phyloP scores from a whole-genome alignment of 2,888 invertebrate genomes.

The Automeris io region DNA sequence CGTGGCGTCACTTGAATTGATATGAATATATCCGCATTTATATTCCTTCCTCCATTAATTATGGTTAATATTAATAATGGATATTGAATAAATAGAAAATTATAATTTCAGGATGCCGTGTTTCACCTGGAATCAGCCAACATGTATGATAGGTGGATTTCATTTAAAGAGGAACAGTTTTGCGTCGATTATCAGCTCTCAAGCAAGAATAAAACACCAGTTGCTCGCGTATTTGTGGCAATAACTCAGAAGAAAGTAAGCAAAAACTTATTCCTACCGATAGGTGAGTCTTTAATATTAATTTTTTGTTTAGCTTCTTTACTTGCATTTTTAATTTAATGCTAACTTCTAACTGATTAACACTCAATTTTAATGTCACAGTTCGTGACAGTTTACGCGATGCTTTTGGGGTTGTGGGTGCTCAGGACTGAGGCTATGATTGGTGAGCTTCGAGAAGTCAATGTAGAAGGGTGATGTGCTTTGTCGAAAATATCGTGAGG shows the following conservation, averaged over 20 bases:
- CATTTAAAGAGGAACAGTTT: constrained; percentile 3
- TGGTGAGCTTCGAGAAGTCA: no score
- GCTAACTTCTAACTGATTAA: no score
- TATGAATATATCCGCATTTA: no score
- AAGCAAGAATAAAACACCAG: neutral
- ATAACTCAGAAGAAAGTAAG: no score
- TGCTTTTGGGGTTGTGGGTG: no score
- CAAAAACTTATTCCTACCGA: constrained; percentile 15
- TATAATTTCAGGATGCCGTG: constrained; percentile 14
- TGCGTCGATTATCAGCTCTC: constrained; percentile 18
- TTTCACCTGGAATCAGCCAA: constrained; percentile 16
- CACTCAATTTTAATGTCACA: no score
- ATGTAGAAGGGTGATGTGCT: no score
- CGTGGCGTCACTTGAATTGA: no score
- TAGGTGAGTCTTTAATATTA: constrained; percentile 20
- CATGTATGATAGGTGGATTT: constrained; percentile 14
- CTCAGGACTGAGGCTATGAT: no score
- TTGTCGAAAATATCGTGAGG: no score
- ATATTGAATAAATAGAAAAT: neutral
- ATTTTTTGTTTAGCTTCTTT: neutral
- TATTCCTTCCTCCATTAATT: no score
- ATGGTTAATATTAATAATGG: neutral
- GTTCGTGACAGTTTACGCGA: no score
- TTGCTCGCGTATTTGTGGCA: constrained; percentile 4
- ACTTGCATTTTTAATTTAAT: neutral